A percentile compares a stretch with the other conserved stretches of the same genome.
Evolutionary conservation across 2,797 vertebrate genomes (phyloP).

Genomic region (Rhyacichthys aspro): DNA sequence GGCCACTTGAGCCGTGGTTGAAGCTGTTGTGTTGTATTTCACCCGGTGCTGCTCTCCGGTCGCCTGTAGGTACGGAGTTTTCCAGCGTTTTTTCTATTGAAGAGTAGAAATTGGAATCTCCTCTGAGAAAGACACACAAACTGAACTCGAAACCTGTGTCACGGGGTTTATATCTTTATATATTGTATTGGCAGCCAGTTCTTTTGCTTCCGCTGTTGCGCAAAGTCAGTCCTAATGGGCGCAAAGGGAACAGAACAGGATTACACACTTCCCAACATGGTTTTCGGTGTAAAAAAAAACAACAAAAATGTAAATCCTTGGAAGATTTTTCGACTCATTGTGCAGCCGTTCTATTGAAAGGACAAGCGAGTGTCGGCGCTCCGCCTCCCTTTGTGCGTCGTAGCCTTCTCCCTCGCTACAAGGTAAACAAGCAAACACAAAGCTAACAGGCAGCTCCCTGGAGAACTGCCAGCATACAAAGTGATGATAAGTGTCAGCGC

Average conservation of each 20-base stretch:
- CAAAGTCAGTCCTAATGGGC: constrained; percentile 10
- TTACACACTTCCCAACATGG: constrained; percentile 17
- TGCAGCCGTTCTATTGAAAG: constrained; percentile 29
- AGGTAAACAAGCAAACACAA: constrained; percentile 67
- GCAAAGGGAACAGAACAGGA: constrained; percentile 30
- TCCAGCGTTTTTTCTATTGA: constrained; percentile 49
- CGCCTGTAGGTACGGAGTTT: constrained; percentile 55
- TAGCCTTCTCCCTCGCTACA: constrained; percentile 38
- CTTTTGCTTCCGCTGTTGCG: background rate
- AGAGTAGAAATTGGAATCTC: constrained; percentile 36
- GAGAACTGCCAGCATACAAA: constrained; percentile 72
- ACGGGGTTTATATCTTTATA: constrained; percentile 18
- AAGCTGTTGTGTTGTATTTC: constrained; percentile 34
- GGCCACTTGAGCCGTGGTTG: constrained; percentile 37
- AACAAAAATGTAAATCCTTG: constrained; percentile 27
- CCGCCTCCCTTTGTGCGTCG: constrained; percentile 45
- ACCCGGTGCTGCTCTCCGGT: constrained; percentile 55
- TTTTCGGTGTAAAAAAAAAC: constrained; percentile 31
- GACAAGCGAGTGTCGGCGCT: constrained; percentile 34
- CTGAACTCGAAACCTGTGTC: constrained; percentile 41
- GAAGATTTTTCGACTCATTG: constrained; percentile 29
- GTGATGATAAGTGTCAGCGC: constrained; percentile 71
- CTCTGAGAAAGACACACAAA: constrained; percentile 24
- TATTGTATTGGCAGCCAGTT: constrained; percentile 23
- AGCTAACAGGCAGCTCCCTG: constrained; percentile 65